Evolutionary conservation across 2,113 vertebrate genomes (phyloP).

Genomic region (Sinosuthora webbiana): DNA sequence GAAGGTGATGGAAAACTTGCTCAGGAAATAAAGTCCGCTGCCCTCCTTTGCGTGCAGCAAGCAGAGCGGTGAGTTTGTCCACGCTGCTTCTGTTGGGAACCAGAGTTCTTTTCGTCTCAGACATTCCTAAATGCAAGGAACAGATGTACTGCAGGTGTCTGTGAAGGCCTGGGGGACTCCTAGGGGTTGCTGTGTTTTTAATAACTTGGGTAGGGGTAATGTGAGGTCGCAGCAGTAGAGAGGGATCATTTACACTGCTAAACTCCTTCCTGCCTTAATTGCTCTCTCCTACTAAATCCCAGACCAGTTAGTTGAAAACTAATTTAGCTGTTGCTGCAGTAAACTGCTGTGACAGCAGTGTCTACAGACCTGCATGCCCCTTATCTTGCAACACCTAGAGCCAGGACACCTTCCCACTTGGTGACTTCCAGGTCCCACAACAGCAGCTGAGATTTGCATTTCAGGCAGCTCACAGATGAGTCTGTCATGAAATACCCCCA

Average conservation of each 20-base stretch:
- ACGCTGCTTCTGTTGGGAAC: not conserved
- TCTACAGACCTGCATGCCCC: not conserved
- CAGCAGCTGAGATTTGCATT: not conserved
- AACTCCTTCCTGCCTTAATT: slow-evolving; percentile 30
- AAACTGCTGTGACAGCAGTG: not conserved
- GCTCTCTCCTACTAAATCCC: slow-evolving; percentile 15
- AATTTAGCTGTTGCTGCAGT: not conserved
- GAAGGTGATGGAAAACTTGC: not conserved
- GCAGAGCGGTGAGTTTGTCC: not conserved
- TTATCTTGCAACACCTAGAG: not conserved
- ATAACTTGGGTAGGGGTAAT: not conserved
- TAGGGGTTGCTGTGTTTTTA: not conserved
- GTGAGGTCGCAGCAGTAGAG: not conserved
- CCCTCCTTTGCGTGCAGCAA: not conserved
- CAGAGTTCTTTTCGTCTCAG: not conserved
- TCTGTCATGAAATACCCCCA: not conserved
- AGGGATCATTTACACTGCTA: not conserved
- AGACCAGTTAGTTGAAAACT: slow-evolving; percentile 10
- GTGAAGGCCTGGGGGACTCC: not conserved
- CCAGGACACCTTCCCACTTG: not conserved
- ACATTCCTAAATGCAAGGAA: not conserved
- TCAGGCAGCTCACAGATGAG: not conserved
- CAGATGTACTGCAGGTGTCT: slow-evolving; percentile 11
- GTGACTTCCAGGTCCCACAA: not conserved
- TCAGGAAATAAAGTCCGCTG: not conserved